Evolutionary conservation across 2,113 vertebrate genomes (phyloP), one percentile per base, ranked within the genome.

Genomic region (Oryzias curvinotus): DNA sequence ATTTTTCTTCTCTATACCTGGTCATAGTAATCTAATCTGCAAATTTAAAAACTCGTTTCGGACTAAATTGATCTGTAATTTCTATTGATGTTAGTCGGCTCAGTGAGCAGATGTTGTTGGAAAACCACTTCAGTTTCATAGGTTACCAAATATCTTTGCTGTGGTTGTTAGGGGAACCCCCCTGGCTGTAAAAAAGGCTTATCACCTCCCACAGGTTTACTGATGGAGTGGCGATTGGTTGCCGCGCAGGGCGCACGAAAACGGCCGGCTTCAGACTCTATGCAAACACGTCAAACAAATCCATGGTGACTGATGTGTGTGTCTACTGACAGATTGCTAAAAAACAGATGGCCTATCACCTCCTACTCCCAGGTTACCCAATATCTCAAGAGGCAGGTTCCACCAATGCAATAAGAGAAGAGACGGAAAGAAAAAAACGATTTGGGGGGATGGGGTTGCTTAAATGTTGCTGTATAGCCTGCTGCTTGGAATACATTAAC

Each of bases 371-470:
- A 47, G 73, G 77, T 90, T 78, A 85, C 73, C 83, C 73, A 81
- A 84, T 80, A 76, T 86, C 84, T 87, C 78, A 53, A 57, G 73
- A 71, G 83, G 76, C 72, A 56, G 65, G 62, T 77, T 73, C 68
- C 80, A 60, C 61, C 58, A 71, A 66, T 74, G 67, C 69, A 63
- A 55, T 47, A 21, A 59, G 65, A 73, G 68, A 50, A 54, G 18
- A 50, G 7, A 15, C 46, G n/a, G 15, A 44, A 15, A 21, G 42
- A 51, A 19, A 7, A 16, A 46, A 41, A 12, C 36, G 36, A 13
- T 36, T 10, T 51, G 52, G 19, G 54, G 56, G 15, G 16, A 8
- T 21, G 26, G 67, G 74, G 62, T 72, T 79, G 80, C 78, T 86
- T 73, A 76, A 77, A 78, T 83, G 77, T 71, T 78, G 73, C 80